Base-by-base conservation (phyloP, 1,140 invertebrate genomes). In the Leptestheria dahalacensis region DNA sequence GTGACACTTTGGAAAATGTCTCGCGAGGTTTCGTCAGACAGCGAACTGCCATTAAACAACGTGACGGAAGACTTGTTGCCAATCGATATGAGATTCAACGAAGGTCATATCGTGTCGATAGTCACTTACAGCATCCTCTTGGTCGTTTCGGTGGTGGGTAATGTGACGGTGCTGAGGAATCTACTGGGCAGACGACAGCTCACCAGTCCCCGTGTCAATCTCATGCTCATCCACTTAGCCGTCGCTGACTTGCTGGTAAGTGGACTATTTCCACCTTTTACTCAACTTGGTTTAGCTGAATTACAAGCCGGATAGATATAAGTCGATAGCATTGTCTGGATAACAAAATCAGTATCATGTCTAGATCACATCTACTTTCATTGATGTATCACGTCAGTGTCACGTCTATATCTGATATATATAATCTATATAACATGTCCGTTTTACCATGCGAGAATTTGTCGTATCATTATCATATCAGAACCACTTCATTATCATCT, bases 211-310 rank as follows among this genome's bases (percentile, higher is more conserved):
- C 76, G 86, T 64, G 82, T 91, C 63, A 86, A 88, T 68, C 78
- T 80, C 9, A 81, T 90, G 78, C 75, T 91, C 59, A 82, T 90
- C 74, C 86, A 91, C 75, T 75, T 91, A 62, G 85, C 87, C 46
- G 85, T 91, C 57, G 88, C 88, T 6, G 88, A 92, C 77, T 77
- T 93, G 63, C 72, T 91, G 73, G 88, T 91, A 74, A 80, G 79
- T 73, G 20, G n/a, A 9, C 15, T 41, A 9, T 15, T 41, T 41
- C 15, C 6, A 41, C 6, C 6, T n/a, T n/a, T n/a, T n/a, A n/a
- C n/a, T n/a, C n/a, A n/a, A n/a, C n/a, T n/a, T n/a, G n/a, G n/a
- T n/a, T n/a, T n/a, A n/a, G n/a, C n/a, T n/a, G n/a, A n/a, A n/a
- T n/a, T n/a, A n/a, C n/a, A n/a, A n/a, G n/a, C n/a, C n/a, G n/a